A percentile compares a stretch with the other conserved stretches of the same genome.
These are phyloP conservation scores for Cephus spinipes DNA, from an alignment of 2,888 invertebrate species.

Conservation along the genomic window DNA sequence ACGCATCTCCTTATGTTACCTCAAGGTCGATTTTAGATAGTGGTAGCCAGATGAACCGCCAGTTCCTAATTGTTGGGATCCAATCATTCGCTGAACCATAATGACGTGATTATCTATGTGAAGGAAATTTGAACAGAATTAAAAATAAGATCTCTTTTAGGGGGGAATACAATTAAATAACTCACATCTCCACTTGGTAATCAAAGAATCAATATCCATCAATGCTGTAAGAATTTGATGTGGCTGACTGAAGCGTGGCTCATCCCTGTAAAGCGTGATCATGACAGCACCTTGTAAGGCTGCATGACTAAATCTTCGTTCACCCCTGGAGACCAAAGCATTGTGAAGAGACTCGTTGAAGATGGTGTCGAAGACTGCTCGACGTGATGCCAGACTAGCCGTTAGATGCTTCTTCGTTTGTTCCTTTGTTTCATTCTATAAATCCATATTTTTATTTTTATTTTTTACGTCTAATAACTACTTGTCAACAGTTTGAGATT, in stretches of 20 bases:
- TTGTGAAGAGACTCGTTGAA: constrained; percentile 88
- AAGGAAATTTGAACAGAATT: constrained; percentile 12
- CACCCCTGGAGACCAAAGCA: constrained; percentile 86
- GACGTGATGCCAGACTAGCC: constrained; percentile 81
- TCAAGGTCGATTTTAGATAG: constrained; percentile 94
- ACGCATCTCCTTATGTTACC: constrained; percentile 70
- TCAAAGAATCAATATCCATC: constrained; percentile 98
- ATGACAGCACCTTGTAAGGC: constrained; percentile 98
- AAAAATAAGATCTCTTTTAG: neutral
- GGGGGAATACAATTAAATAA: constrained; percentile 16
- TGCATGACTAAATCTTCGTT: constrained; percentile 87
- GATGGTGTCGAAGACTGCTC: constrained; percentile 89
- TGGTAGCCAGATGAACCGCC: constrained; percentile 99
- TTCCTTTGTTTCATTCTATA: constrained; percentile 73
- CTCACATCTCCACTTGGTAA: constrained; percentile 99
- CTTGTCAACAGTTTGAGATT: neutral
- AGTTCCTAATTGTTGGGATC: constrained; percentile 94
- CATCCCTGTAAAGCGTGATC: constrained; percentile 97
- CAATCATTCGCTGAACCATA: constrained; percentile 99
- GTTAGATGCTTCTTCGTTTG: constrained; percentile 74
- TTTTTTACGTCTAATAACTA: neutral
- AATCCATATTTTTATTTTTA: constrained; percentile 27
- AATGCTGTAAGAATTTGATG: constrained; percentile 93
- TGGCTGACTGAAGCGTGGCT: constrained; percentile 97
- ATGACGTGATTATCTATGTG: constrained; percentile 94